A percentile compares a stretch with the other conserved stretches of the same genome.
Evolutionary conservation across 2,113 vertebrate species (phyloP).

Genomic region (Ptychochromis oligacanthus): DNA sequence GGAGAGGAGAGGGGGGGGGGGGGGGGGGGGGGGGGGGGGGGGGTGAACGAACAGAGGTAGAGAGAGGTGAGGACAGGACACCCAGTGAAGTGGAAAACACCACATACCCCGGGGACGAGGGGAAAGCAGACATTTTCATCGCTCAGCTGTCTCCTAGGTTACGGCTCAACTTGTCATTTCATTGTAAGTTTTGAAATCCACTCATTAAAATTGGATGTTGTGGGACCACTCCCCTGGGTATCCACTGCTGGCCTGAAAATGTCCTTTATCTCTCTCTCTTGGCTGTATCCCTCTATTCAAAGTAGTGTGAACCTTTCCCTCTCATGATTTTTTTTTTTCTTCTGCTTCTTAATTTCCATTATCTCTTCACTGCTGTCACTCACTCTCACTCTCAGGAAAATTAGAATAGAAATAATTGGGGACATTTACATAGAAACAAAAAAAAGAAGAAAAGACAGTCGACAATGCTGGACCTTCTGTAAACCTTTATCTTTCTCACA

Average conservation of each 20-base stretch:
- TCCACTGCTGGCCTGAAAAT: constrained; percentile 40
- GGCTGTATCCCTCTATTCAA: background rate
- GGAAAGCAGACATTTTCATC: constrained; percentile 28
- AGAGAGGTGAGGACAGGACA: constrained; percentile 50
- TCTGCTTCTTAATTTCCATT: constrained; percentile 10
- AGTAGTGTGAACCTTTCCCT: background rate
- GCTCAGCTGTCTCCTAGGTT: constrained; percentile 40
- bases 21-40: background rate
- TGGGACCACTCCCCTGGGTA: constrained; percentile 23
- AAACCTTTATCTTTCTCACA: background rate
- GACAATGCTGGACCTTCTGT: background rate
- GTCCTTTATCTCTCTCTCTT: constrained; percentile 15
- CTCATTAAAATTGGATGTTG: constrained; percentile 62
- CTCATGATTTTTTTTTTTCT: constrained; percentile 12
- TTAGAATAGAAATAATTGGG: constrained; percentile 11
- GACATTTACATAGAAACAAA: constrained; percentile 20
- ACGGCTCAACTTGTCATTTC: constrained; percentile 41
- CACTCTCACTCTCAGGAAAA: constrained; percentile 28
- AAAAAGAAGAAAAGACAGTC: background rate
- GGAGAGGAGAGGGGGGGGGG: constrained; percentile 13
- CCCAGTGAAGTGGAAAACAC: constrained; percentile 59
- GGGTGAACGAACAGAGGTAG: background rate
- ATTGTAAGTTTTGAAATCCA: constrained; percentile 42
- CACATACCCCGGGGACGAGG: constrained; percentile 30
- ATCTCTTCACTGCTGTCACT: constrained; percentile 12